Conservation (phyloP, 2,888 invertebrate species). For the Nasonia oneida region DNA sequence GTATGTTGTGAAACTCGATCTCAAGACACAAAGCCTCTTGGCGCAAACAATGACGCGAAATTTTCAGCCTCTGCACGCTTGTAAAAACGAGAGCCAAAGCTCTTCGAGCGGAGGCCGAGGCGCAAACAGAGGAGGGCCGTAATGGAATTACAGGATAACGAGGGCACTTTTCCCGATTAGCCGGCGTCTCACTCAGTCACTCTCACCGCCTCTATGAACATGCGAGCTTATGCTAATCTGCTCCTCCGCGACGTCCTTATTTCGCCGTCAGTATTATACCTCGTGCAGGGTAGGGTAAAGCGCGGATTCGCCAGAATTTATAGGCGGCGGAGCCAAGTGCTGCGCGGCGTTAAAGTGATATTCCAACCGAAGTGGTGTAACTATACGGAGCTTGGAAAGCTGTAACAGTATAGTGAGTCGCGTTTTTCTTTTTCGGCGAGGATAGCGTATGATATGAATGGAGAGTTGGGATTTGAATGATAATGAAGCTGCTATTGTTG, state of each 20-base stretch:
- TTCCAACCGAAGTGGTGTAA: not conserved
- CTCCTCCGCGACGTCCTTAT: constrained; percentile 23
- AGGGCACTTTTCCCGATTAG: constrained; percentile 65
- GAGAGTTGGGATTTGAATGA: constrained; percentile 32
- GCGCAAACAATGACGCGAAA: constrained; percentile 10
- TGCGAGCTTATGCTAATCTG: constrained; percentile 59
- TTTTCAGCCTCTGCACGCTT: not conserved
- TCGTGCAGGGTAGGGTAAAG: constrained; percentile 9
- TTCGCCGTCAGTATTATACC: not conserved
- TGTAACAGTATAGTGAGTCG: not conserved
- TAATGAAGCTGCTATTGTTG: constrained; percentile 19
- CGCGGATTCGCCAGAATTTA: constrained; percentile 46
- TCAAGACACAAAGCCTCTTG: not conserved
- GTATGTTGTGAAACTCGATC: not conserved
- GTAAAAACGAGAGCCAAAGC: not conserved
- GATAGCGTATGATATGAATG: not conserved
- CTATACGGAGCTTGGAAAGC: constrained; percentile 2
- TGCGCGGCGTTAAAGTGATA: constrained; percentile 31
- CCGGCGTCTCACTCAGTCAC: constrained; percentile 18
- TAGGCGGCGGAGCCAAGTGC: not conserved
- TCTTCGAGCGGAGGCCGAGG: not conserved
- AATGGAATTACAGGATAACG: constrained; percentile 67
- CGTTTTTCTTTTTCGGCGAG: constrained; percentile 1
- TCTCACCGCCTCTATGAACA: constrained; percentile 51
- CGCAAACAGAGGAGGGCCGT: constrained; percentile 33